Conservation (phyloP, 2,797 vertebrate genomes). For the Valencia hispanica region DNA sequence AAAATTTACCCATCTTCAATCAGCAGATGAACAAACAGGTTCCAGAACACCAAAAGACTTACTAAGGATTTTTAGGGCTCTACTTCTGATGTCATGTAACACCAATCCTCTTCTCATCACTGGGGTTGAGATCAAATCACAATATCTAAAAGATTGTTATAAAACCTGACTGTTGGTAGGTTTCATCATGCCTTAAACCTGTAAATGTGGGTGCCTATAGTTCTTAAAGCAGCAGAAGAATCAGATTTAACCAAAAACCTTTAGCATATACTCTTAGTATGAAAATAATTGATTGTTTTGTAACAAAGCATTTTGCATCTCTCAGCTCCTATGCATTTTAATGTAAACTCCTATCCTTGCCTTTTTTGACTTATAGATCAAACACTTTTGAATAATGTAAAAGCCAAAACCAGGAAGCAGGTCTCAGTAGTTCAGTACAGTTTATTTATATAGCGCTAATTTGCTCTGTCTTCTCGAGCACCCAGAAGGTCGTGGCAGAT, state of each 20-base stretch:
- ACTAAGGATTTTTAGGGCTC: background rate
- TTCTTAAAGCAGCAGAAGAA: background rate
- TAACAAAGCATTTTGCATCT: background rate
- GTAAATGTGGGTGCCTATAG: background rate
- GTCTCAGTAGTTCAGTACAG: background rate
- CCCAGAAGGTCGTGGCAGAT: too few relatives aligned
- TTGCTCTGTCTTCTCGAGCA: too few relatives aligned
- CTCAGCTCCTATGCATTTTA: background rate
- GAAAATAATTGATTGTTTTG: background rate
- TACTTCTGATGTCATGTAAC: background rate
- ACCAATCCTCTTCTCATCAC: background rate
- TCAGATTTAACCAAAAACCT: background rate
- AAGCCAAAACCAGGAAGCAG: background rate
- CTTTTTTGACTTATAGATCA: background rate
- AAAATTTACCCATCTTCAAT: conserved; percentile 32
- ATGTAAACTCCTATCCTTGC: background rate
- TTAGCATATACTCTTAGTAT: background rate
- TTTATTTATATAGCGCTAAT: background rate
- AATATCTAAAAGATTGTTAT: background rate
- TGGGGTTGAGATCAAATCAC: background rate
- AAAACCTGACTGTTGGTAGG: background rate
- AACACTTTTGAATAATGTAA: background rate
- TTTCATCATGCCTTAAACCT: background rate
- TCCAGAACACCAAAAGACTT: conserved; percentile 7
- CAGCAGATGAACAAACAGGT: conserved; percentile 28